These are phyloP conservation scores for Gadopsis bispinosus DNA, from an alignment of 2,797 vertebrate genomes.

Conservation along the genomic window DNA sequence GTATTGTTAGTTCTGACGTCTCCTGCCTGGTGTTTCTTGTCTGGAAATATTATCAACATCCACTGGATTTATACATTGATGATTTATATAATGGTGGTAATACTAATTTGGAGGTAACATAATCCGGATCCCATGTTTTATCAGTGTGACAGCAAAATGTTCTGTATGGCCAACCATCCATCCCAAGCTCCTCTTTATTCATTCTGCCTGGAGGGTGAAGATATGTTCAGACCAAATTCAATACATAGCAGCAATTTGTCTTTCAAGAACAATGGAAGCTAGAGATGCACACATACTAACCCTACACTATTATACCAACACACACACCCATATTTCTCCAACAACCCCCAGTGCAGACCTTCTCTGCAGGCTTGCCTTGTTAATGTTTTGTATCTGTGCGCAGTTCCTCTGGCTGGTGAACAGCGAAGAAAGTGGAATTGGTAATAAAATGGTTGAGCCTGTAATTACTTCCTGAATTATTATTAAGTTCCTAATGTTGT, in stretches of 20 bases:
- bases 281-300: not conserved
- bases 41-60: not conserved
- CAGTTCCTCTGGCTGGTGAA: conserved; percentile 59
- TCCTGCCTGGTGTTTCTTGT: not conserved
- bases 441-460: conserved; percentile 69
- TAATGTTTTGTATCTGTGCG: conserved; percentile 63
- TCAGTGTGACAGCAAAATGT: not conserved
- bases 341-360: conserved; percentile 39
- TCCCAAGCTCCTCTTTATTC: not conserved
- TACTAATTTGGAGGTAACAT: not conserved
- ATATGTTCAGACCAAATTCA: not conserved
- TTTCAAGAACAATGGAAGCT: not conserved
- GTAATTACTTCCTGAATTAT: conserved; percentile 68
- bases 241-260: not conserved
- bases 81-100: not conserved
- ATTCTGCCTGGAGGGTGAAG: not conserved
- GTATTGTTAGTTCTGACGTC: not conserved
- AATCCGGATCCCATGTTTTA: no score
- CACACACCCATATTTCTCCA: not conserved
- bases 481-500: conserved; percentile 60
- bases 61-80: conserved; percentile 1
- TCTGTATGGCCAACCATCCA: not conserved
- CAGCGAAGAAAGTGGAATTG: conserved; percentile 53
- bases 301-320: not conserved
- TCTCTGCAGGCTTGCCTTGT: conserved; percentile 44